Base-by-base conservation (phyloP, 2,888 invertebrate genomes). In the Timandra comae region DNA sequence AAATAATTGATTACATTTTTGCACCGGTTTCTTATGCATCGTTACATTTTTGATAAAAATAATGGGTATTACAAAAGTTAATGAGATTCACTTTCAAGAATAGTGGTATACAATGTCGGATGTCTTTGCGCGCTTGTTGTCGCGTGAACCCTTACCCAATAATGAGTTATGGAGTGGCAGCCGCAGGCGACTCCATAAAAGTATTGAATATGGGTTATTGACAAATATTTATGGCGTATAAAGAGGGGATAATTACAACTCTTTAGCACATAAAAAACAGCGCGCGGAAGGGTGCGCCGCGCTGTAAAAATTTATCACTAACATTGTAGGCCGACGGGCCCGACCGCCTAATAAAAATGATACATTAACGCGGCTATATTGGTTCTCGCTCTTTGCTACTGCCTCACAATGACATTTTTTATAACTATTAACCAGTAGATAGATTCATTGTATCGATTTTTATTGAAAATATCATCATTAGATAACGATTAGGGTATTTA, bases 221-320 rank as follows among this genome's bases (percentile, higher is more conserved):
- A 81, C 82, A 82, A 82, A 84, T 82, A 82, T 82, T 84, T 82
- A 84, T 81, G 76, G 74, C 72, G 73, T 78, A 84, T 81, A 80
- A 82, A 81, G 70, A 81, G 77, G 75, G 77, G 74, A 81, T 84
- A 85, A 85, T 85, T 84, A 84, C 80, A 84, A 82, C 81, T 85
- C 81, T 84, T 84, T 84, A 74, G 72, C 73, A 70, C 76, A 76
- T 82, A 84, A 82, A 84, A 81, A 78, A 70, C 63, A 56, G 43
- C 57, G 55, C 53, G 50, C 62, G 64, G 72, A 81, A 80, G 81
- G 84, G 80, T 79, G 81, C 68, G 72, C 50, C 56, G 54, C 58
- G 72, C 58, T 72, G 70, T 76, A 66, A 73, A 81, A 76, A 74
- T 74, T 76, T 78, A 81, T 81, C 70, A 69, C 73, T 65, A 51